Evolutionary conservation across 2,888 invertebrate genomes (phyloP), one percentile per base, ranked within the genome.

Genomic region (Heliconius ethilla): DNA sequence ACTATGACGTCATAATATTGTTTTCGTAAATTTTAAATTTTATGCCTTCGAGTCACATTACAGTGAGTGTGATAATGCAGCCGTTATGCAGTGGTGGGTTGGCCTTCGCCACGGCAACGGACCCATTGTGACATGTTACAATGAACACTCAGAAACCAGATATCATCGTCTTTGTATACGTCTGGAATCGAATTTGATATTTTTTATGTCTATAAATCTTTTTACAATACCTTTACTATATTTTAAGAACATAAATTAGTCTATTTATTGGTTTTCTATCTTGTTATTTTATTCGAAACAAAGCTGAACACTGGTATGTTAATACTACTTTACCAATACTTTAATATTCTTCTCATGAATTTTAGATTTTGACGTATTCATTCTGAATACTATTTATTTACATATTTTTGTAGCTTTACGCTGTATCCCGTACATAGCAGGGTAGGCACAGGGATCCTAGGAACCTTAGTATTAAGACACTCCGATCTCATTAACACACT

Each of bases 91-190:
- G 88, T 84, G 90, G 82, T 90, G 89, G 87, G 83, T 88, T 90
- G 92, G 87, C 94, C 94, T 94, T 93, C 93, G 91, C 89, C 89
- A 91, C 92, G 90, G 90, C 83, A 89, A 90, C 89, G 88, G 89
- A 85, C 86, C 89, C 88, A 92, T 93, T 93, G 92, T 92, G 83
- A 85, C 84, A 81, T 83, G 83, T 85, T 89, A 92, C 92, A 93
- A 93, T 92, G 92, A 88, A 87, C 90, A 90, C 89, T 90, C 88
- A 87, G 93, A 90, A 93, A 94, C 90, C 88, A 89, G 92, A 94
- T 92, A 91, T 87, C 87, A 85, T 84, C 88, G 86, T 90, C 91
- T 91, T 90, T 89, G 87, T 90, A 85, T 86, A 78, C 84, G 85
- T 88, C 90, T 90, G 40, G 69, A 45, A 40, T 69, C 88, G 83